phyloP scores from a whole-genome alignment of 2,113 vertebrate species.

The Felis chaus region DNA sequence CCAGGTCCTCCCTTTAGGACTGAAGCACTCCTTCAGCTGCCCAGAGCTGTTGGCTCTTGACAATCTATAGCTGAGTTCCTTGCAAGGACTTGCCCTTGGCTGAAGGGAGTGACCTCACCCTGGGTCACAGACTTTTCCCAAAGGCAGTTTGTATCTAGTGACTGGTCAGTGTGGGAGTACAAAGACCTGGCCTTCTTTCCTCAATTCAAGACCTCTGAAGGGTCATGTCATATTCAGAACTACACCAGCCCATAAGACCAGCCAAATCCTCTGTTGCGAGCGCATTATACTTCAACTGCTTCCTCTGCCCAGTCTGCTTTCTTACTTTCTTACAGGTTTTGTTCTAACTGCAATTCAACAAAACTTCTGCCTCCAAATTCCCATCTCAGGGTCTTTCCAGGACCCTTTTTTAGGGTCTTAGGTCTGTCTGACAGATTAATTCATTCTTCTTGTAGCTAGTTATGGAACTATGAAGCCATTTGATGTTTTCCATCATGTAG shows the following conservation, averaged over 20 bases:
- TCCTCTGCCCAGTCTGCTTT: neutral
- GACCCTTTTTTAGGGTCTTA: neutral
- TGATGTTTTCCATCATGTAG: neutral
- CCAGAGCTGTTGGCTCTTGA: neutral
- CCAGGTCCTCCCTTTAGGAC: neutral
- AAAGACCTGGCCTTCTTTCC: neutral
- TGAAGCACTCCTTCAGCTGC: neutral
- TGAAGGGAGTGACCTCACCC: neutral
- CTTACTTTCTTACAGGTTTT: neutral
- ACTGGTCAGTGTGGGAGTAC: neutral
- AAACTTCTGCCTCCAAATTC: neutral
- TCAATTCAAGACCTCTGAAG: neutral
- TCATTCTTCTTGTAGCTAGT: neutral
- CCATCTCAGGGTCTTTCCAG: neutral
- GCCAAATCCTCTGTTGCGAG: neutral
- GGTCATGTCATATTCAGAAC: neutral
- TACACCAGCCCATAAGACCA: fast-evolving
- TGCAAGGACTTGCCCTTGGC: neutral
- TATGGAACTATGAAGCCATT: neutral
- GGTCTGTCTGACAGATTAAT: neutral
- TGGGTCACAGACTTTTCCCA: neutral
- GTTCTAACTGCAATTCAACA: neutral
- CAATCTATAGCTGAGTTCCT: neutral
- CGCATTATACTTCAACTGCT: fast-evolving
- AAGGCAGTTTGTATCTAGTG: neutral